Evolutionary conservation across 2,888 invertebrate species (phyloP).

Genomic region (Leucophenga maculata): DNA sequence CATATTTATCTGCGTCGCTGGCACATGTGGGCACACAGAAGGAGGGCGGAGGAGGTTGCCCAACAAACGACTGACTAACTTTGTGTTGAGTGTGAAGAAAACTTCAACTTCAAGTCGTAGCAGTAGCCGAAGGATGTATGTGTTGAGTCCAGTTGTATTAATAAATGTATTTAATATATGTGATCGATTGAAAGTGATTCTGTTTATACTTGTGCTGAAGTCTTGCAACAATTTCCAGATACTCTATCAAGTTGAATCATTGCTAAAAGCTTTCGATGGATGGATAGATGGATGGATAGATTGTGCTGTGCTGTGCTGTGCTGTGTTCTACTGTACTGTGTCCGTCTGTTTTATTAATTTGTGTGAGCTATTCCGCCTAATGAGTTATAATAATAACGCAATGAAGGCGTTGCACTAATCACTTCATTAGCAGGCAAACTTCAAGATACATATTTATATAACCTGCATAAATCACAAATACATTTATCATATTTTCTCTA

Average conservation of each 20-base stretch:
- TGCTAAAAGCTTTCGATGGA: constrained; percentile 36
- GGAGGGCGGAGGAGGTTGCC: neutral
- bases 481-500: constrained; percentile 62
- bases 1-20: constrained; percentile 68
- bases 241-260: neutral
- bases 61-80: neutral
- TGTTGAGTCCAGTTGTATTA: constrained; percentile 43
- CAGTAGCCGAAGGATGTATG: constrained; percentile 28
- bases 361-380: constrained; percentile 35
- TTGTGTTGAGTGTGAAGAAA: neutral
- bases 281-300: constrained; percentile 18
- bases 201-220: constrained; percentile 50
- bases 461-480: constrained; percentile 68
- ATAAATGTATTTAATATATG: constrained; percentile 68
- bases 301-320: neutral
- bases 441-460: constrained; percentile 58
- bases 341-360: constrained; percentile 45
- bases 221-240: constrained; percentile 24
- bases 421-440: constrained; percentile 56
- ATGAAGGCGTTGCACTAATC: constrained; percentile 63
- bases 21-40: constrained; percentile 57
- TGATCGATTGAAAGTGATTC: constrained; percentile 67
- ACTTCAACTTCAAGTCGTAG: constrained; percentile 29
- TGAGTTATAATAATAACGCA: constrained; percentile 50
- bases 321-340: neutral